Evolutionary conservation across 2,797 vertebrate genomes (phyloP), one percentile per base, ranked within the genome.

Genomic region (Phoxinus dragarum): DNA sequence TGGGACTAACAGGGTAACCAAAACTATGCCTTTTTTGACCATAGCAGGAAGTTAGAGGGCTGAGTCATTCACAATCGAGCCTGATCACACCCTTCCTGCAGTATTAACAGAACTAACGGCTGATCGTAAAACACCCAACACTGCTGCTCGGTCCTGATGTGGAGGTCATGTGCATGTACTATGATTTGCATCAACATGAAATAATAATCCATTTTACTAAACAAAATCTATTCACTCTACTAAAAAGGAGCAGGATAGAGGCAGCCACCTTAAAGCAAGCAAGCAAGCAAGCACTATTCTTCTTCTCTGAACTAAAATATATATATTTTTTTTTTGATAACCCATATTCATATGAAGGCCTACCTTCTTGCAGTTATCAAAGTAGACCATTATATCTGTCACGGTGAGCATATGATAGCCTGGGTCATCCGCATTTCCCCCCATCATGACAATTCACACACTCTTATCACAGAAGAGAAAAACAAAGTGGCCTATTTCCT

Each of bases 341-440:
- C 7, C 9, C 36, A 77, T 36, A 23, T 21, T 68, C 34, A 54
- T 3, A 27, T 49, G 14, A 69, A 77, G 27, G 47, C 64, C 23
- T 87, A 87, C 80, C 86, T 89, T 79, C 78, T 79, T 89, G 74
- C 85, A 88, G 87, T 82, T 80, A 36, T 90, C 69, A 87, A 89
- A 90, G 84, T 83, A 89, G 49, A 90, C 80, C 71, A 85, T 69
- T 44, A 87, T 84, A 76, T 87, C 69, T 6, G 86, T 84, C 27
- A 80, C 80, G 6, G 85, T 88, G 68, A 88, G 83, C 81, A 78
- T 82, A 34, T 82, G 81, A 79, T 88, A 87, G 71, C 85, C 80
- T 16, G 87, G 88, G 75, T 90, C 85, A 64, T 82, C 76, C 16
- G 36, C 19, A 5, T 87, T 86, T 44, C 71, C 87, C 54, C 71